These are phyloP conservation scores for Gibbula magus DNA, from an alignment of 2,888 invertebrate species.

Conservation along the genomic window DNA sequence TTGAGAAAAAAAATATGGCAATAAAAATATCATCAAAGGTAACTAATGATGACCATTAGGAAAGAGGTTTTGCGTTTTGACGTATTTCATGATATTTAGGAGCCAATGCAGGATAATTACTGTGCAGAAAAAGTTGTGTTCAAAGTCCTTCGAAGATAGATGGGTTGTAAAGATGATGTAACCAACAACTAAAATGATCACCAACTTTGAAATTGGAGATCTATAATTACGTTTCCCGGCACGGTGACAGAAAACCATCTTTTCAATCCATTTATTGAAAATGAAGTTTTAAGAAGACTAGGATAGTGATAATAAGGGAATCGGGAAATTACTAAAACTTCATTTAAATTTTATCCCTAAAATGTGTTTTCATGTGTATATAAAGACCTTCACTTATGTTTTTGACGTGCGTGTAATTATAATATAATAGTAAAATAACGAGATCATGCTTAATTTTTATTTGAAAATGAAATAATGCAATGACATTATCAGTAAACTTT, in stretches of 20 bases:
- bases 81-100: conserved; percentile 10
- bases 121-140: not conserved
- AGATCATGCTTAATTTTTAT: no score
- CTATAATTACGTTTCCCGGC: not conserved
- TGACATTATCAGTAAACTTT: no score
- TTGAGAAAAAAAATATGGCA: not conserved
- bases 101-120: not conserved
- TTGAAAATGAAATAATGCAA: no score
- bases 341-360: no score
- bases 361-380: no score
- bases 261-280: no score
- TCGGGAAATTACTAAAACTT: no score
- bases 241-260: not conserved
- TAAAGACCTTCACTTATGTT: no score
- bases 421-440: no score
- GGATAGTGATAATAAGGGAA: no score
- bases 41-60: conserved; percentile 16
- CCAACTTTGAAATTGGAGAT: not conserved
- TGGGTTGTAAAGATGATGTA: not conserved
- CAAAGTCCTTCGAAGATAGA: not conserved
- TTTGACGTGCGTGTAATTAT: no score
- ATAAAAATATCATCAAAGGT: conserved; percentile 22
- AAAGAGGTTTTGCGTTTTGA: conserved; percentile 8
- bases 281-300: no score
- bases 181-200: not conserved